These are phyloP conservation scores for Psammodynastes pulverulentus DNA, from an alignment of 2,113 vertebrate genomes.

Conservation along the genomic window DNA sequence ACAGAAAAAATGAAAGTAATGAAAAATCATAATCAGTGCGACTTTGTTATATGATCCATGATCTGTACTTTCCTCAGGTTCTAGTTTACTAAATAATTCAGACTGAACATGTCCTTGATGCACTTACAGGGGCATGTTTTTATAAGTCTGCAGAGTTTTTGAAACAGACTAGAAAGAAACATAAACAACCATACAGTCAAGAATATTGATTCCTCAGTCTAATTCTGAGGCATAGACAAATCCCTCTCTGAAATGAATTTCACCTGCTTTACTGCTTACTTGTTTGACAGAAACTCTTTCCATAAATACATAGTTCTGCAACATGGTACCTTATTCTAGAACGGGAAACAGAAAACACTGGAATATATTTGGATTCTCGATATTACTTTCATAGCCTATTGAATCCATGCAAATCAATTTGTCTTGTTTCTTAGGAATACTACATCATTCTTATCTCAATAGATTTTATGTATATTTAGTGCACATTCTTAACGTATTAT, in stretches of 20 bases:
- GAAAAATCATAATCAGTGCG: neutral
- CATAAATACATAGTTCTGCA: neutral
- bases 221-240: neutral
- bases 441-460: neutral
- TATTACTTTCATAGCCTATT: neutral
- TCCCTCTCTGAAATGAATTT: neutral
- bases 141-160: conserved; percentile 20
- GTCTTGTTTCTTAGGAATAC: neutral
- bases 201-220: conserved; percentile 12
- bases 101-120: conserved; percentile 22
- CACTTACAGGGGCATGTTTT: neutral
- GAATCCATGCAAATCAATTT: neutral
- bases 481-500: neutral
- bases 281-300: neutral
- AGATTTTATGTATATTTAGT: neutral
- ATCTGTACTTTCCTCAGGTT: neutral
- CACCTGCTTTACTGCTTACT: neutral
- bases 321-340: neutral
- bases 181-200: neutral
- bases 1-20: conserved; percentile 1
- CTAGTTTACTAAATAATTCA: conserved; percentile 23
- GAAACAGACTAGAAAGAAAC: neutral
- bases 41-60: neutral
- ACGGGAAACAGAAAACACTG: neutral
- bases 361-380: neutral